Percentiles rank a stretch among this genome's conserved stretches.
Conservation (phyloP, 2,113 vertebrate species). For the Lampris megalopsis region DNA sequence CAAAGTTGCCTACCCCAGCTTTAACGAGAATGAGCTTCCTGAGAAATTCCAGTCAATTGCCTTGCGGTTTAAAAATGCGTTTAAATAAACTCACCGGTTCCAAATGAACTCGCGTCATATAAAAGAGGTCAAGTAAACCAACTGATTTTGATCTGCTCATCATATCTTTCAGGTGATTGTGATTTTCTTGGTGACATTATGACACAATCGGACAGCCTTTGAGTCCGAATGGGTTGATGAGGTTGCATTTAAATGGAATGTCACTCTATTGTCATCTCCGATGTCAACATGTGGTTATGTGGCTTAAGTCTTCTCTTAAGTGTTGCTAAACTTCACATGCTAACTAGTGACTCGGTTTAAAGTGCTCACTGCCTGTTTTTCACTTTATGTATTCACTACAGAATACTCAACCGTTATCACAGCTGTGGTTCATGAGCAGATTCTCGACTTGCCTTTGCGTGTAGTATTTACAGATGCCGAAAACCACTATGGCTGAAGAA, state of each 20-base stretch:
- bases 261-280: not conserved
- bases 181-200: not conserved
- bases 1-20: no score
- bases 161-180: not conserved
- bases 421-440: not conserved
- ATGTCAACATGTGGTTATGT: no score
- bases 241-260: not conserved
- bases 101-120: no score
- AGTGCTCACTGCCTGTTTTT: not conserved
- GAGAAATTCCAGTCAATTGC: no score
- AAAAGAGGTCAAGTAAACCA: no score
- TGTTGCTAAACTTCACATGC: not conserved
- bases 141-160: no score
- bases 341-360: not conserved
- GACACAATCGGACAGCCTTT: not conserved
- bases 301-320: not conserved
- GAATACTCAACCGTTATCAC: not conserved
- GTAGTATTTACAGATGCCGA: slow-evolving; percentile 29
- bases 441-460: not conserved
- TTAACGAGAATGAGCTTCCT: no score
- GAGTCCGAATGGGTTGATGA: not conserved
- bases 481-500: not conserved
- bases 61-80: no score
- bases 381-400: no score
- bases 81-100: no score